A percentile compares a stretch with the other conserved stretches of the same genome.
Evolutionary conservation across 2,888 invertebrate species (phyloP).

Genomic region (Nomada fucata): DNA sequence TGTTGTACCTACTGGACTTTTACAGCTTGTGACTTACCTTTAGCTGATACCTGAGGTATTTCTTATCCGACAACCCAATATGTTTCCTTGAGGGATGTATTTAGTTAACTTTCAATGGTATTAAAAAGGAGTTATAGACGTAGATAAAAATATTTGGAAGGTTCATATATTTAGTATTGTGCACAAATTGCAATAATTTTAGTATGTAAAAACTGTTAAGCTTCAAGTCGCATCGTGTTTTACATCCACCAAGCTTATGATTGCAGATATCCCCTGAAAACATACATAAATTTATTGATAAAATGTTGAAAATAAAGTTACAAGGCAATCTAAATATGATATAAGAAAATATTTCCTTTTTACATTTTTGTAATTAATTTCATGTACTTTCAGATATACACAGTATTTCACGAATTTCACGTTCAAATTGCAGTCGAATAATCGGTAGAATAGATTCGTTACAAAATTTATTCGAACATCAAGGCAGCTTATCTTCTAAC

Average conservation of each 20-base stretch:
- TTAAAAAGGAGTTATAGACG: too few species aligned
- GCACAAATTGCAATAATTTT: slow-evolving; percentile 11
- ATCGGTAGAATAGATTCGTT: slow-evolving; percentile 66
- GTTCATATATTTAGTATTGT: slow-evolving; percentile 6
- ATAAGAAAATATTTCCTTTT: background rate
- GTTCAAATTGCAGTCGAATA: slow-evolving; percentile 66
- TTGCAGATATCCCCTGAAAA: slow-evolving; percentile 82
- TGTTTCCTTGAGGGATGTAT: too few species aligned
- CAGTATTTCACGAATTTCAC: slow-evolving; percentile 75
- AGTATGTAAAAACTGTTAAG: slow-evolving; percentile 16
- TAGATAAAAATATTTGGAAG: too few species aligned
- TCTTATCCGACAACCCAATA: too few species aligned
- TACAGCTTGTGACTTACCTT: too few species aligned
- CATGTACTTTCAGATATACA: slow-evolving; percentile 72
- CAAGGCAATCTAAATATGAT: background rate
- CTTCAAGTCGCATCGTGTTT: background rate
- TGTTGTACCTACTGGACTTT: too few species aligned
- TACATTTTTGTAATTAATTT: background rate
- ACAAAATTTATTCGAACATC: slow-evolving; percentile 62
- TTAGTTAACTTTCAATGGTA: too few species aligned
- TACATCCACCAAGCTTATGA: slow-evolving; percentile 68
- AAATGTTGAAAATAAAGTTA: background rate
- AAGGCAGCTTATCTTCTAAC: slow-evolving; percentile 47
- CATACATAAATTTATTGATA: slow-evolving; percentile 29
- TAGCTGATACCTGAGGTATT: too few species aligned